These are phyloP conservation scores for Macrostomum lignano DNA, from an alignment of 1,140 invertebrate species.

Conservation along the genomic window DNA sequence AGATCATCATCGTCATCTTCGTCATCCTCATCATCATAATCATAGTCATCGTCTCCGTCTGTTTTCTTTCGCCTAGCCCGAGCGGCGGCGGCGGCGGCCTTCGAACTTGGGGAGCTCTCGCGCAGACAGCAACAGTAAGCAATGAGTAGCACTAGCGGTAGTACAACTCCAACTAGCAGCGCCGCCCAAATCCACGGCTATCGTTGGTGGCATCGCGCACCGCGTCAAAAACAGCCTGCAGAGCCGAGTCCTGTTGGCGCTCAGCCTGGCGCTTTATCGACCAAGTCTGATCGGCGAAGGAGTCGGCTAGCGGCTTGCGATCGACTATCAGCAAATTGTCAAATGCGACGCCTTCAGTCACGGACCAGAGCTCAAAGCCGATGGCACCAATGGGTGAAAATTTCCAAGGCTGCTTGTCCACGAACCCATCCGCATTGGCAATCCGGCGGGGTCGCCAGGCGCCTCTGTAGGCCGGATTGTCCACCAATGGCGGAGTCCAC, in stretches of 20 bases:
- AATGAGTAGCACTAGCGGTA: slow-evolving; percentile 48
- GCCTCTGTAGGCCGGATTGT: not conserved
- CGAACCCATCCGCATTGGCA: slow-evolving; percentile 36
- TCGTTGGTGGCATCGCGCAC: slow-evolving; percentile 51
- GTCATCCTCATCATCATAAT: too few relatives aligned
- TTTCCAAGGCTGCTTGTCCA: slow-evolving; percentile 44
- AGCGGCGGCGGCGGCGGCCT: not conserved
- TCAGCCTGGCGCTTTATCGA: slow-evolving; percentile 44
- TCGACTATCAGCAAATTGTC: slow-evolving; percentile 82
- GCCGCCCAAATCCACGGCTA: slow-evolving; percentile 60
- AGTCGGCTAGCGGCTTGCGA: slow-evolving; percentile 41
- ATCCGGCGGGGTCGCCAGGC: not conserved
- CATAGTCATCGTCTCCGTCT: too few relatives aligned
- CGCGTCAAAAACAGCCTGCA: slow-evolving; percentile 51
- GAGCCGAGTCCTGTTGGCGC: slow-evolving; percentile 18
- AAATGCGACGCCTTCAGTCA: slow-evolving; percentile 56
- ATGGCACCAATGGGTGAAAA: slow-evolving; percentile 35
- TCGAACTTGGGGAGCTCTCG: too few relatives aligned
- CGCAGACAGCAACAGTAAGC: slow-evolving; percentile 44
- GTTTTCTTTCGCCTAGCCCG: too few relatives aligned
- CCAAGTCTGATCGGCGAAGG: slow-evolving; percentile 55
- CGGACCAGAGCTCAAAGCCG: slow-evolving; percentile 88
- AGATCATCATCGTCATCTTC: too few relatives aligned
- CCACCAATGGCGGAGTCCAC: not conserved
- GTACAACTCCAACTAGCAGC: slow-evolving; percentile 46